These are phyloP conservation scores for Tenebrio molitor DNA, from an alignment of 1,140 invertebrate genomes.

Conservation along the genomic window DNA sequence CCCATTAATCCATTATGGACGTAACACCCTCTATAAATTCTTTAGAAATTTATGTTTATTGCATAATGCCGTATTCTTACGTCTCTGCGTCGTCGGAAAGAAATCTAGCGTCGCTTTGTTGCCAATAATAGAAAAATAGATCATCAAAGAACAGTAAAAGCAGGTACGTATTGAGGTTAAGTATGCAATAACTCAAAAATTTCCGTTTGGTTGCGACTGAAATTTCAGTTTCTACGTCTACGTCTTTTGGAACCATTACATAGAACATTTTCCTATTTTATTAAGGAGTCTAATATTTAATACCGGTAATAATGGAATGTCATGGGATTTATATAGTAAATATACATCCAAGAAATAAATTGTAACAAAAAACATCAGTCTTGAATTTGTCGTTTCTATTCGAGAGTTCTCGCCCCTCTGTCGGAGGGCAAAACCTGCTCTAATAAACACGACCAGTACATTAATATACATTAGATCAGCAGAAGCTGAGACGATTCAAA, in stretches of 20 bases:
- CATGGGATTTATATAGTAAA: slow-evolving; percentile 24
- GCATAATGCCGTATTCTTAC: slow-evolving; percentile 1
- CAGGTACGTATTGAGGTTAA: slow-evolving; percentile 33
- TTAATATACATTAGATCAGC: slow-evolving; percentile 40
- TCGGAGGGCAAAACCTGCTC: background rate
- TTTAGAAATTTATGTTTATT: slow-evolving; percentile 14
- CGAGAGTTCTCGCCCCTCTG: background rate
- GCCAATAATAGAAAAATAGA: slow-evolving; percentile 29
- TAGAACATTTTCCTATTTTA: slow-evolving; percentile 14
- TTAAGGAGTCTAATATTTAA: slow-evolving; percentile 18
- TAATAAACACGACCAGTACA: slow-evolving; percentile 34
- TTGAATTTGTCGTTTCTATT: slow-evolving; percentile 38
- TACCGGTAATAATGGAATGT: slow-evolving; percentile 37
- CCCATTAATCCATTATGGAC: slow-evolving; percentile 23
- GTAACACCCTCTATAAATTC: slow-evolving; percentile 7
- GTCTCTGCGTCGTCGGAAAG: background rate
- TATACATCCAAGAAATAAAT: slow-evolving; percentile 33
- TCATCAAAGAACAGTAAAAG: slow-evolving; percentile 7
- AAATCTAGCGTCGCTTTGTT: background rate
- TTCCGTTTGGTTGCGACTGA: slow-evolving; percentile 6
- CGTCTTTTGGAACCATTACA: slow-evolving; percentile 12
- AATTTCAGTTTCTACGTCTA: slow-evolving; percentile 9
- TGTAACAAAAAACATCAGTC: slow-evolving; percentile 49
- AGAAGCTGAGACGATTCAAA: slow-evolving; percentile 34
- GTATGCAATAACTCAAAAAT: slow-evolving; percentile 33